Evolutionary conservation across 2,113 vertebrate species (phyloP).

Genomic region (Lagenorhynchus albirostris): DNA sequence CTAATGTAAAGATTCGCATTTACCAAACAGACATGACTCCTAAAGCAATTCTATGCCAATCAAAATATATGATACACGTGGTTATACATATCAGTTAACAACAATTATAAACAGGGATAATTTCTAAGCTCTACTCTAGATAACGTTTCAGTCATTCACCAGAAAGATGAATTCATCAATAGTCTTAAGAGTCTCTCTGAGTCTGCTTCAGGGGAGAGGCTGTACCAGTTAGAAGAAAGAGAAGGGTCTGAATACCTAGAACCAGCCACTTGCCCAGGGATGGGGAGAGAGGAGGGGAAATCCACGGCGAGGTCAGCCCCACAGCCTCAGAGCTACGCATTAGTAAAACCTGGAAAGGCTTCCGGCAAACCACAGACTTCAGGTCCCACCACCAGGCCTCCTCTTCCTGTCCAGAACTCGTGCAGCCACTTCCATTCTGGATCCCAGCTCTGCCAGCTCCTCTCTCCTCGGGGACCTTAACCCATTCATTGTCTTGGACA

Average conservation of each 20-base stretch:
- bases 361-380: neutral
- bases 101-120: neutral
- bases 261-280: neutral
- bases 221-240: neutral
- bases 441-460: neutral
- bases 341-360: neutral
- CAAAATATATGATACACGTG: neutral
- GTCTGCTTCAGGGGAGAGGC: neutral
- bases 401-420: neutral
- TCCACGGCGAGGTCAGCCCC: neutral
- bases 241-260: neutral
- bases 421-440: neutral
- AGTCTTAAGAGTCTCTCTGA: neutral
- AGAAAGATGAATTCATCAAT: neutral
- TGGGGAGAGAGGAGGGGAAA: neutral
- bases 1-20: conserved; percentile 15
- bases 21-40: neutral
- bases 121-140: neutral
- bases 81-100: neutral
- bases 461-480: neutral
- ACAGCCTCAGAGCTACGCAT: neutral
- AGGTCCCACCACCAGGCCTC: too few relatives aligned
- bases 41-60: neutral
- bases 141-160: neutral
- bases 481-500: neutral